A percentile compares a stretch with the other conserved stretches of the same genome.
phyloP scores from a whole-genome alignment of 2,888 invertebrate genomes.

The Dilophus febrilis region DNA sequence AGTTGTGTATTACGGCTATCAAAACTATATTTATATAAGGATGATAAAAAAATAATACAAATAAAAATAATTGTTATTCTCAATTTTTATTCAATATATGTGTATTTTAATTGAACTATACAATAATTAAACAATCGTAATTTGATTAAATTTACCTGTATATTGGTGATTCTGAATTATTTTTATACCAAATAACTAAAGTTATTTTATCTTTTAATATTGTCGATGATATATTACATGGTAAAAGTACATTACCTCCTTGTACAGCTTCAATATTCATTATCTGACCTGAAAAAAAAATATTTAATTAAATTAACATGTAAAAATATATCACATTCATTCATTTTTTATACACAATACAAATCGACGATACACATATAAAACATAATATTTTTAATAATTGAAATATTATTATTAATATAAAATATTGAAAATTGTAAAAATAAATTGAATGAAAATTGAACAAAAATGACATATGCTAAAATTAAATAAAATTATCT shows the following conservation, averaged over 20 bases:
- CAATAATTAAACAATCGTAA: no score
- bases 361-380: no score
- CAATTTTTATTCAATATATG: background rate
- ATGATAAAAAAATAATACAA: no score
- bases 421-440: no score
- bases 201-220: constrained; percentile 38
- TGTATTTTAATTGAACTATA: background rate
- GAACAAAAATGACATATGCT: no score
- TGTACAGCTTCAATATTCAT: constrained; percentile 35
- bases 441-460: no score
- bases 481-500: no score
- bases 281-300: constrained; percentile 7
- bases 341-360: no score
- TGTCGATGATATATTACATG: constrained; percentile 40
- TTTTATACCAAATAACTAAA: constrained; percentile 46
- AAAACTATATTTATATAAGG: no score
- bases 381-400: no score
- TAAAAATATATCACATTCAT: background rate
- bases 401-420: no score
- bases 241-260: constrained; percentile 38
- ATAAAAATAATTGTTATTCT: background rate
- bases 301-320: background rate
- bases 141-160: constrained; percentile 39
- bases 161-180: constrained; percentile 36
- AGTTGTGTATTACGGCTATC: constrained; percentile 7